phyloP scores from a whole-genome alignment of 2,113 vertebrate species.

The Rattus rattus region DNA sequence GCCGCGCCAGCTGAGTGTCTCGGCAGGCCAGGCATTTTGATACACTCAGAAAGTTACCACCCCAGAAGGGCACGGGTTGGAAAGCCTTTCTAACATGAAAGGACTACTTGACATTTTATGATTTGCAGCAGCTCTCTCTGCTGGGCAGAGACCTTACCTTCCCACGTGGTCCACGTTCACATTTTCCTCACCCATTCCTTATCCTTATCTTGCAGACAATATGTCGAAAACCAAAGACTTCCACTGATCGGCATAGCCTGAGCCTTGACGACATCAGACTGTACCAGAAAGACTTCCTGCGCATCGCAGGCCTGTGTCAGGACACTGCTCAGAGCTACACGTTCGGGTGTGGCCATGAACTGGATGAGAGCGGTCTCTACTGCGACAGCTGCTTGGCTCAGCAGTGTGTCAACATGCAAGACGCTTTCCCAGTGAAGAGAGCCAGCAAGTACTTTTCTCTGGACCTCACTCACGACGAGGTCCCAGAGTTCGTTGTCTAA shows the following conservation, averaged over 20 bases:
- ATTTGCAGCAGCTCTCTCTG: neutral
- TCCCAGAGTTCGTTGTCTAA: conserved; percentile 98
- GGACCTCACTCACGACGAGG: conserved; percentile 95
- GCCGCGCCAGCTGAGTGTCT: neutral
- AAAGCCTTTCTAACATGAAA: neutral
- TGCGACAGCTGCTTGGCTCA: conserved; percentile 91
- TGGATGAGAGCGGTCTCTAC: conserved; percentile 91
- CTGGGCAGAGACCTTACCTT: neutral
- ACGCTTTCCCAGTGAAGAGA: conserved; percentile 94
- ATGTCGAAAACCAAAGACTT: conserved; percentile 94
- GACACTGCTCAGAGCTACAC: conserved; percentile 99
- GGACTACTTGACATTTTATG: neutral
- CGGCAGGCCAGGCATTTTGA: neutral
- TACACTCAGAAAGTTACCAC: neutral
- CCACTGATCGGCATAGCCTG: conserved; percentile 96
- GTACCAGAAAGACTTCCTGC: conserved; percentile 96
- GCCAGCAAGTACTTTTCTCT: conserved; percentile 99
- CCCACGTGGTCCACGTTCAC: neutral
- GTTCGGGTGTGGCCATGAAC: conserved; percentile 95
- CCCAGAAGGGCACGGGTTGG: neutral
- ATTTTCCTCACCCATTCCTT: neutral
- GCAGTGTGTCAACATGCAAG: conserved; percentile 92
- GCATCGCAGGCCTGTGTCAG: conserved; percentile 95
- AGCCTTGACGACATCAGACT: conserved; percentile 97
- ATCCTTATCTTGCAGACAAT: conserved; percentile 84